Evolutionary conservation across 2,888 invertebrate genomes (phyloP), one percentile per base, ranked within the genome.

Genomic region (Rhamphomyia laevipes): DNA sequence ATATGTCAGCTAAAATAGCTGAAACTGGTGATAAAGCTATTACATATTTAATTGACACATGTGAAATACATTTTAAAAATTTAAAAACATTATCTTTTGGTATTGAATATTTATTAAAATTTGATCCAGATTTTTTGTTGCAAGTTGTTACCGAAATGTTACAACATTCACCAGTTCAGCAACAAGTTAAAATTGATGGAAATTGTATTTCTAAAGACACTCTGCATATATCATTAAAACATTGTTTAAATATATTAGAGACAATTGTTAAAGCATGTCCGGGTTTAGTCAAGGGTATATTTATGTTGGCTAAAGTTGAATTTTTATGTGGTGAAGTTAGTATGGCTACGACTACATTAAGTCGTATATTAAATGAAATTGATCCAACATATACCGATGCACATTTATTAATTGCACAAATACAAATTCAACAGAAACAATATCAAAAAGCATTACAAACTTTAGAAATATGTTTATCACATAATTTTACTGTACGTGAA

Each of bases 401-500:
- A 13, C 86, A 93, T 67, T 74, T 96, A 2, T 71, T 95, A 11
- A 77, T 92, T 72, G 89, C 95, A 1, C 85, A 89, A 67, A 86
- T 93, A 47, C 81, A 86, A 56, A 76, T 91, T 7, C 79, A 80
- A 50, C 80, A 82, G 60, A 76, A 77, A 37, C 74, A 77, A 43
- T 87, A 78, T 59, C 77, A 83, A 16, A 78, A 84, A 62, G 95
- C 95, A 0, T 78, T 85, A 12, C 90, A 92, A 65, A 84, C 83
- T 48, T 72, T 97, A 43, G 95, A 96, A 71, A 79, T 87, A 55
- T 92, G 90, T 49, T 73, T 96, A 13, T 93, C 93, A 62, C 86
- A 88, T 62, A 90, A 95, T 68, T 95, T 97, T 64, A 84, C 88
- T 70, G 84, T 96, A 0, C 74, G 94, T 55, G 93, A 95, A 52